Evolutionary conservation across 2,888 invertebrate species (phyloP), one percentile per base, ranked within the genome.

Genomic region (Dascillus cervinus): DNA sequence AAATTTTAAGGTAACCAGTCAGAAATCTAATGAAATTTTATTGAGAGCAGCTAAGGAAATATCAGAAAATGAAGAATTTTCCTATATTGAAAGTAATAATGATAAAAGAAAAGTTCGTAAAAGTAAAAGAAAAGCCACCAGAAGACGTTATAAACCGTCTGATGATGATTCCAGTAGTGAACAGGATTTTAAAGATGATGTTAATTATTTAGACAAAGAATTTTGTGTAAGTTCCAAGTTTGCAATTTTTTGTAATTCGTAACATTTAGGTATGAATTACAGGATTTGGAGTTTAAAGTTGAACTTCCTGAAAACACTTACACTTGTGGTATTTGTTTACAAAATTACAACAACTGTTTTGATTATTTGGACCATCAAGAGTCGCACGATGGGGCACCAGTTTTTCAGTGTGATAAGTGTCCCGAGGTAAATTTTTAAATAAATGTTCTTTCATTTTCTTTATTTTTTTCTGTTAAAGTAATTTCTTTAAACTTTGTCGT

Each of bases 401-500:
- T 55, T n/a, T 55, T 55, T 29, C 49, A 44, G 27, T 56, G 56
- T 38, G 49, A 53, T 30, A 47, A 50, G 32, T 56, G 55, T 31
- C 22, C 43, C 9, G 32, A 47, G 37, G 52, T 52, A 29, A 13
- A 32, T 10, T 19, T 6, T 6, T 22, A 9, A n/a, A 4, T 21
- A 8, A 5, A 26, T 3, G 11, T 4, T 12, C 3, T 22, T 13
- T 29, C 13, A 3, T 4, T 14, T 9, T 3, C 10, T 17, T 13
- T n/a, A 22, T 11, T 10, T 19, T 15, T 10, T 22, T 10, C 9
- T 24, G 10, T 11, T 24, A 11, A 11, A 24, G 11, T 6, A n/a
- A n/a, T n/a, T n/a, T n/a, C n/a, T n/a, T n/a, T n/a, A n/a, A n/a
- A n/a, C n/a, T n/a, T n/a, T n/a, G n/a, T n/a, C n/a, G n/a, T n/a